Evolutionary conservation across 2,113 vertebrate genomes (phyloP).

Genomic region (Kryptolebias marmoratus): DNA sequence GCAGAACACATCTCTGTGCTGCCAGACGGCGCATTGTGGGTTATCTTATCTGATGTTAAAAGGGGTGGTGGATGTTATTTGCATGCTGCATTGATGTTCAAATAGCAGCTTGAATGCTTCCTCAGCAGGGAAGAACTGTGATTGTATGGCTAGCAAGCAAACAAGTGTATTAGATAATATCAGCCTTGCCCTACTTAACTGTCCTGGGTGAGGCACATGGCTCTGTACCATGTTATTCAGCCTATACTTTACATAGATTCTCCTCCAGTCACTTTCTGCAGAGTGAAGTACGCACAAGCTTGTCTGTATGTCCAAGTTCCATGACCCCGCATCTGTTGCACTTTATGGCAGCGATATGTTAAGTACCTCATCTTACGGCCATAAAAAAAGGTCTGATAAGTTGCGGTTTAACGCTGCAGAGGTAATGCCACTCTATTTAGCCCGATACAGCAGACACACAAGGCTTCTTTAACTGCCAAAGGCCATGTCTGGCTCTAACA

Average conservation of each 20-base stretch:
- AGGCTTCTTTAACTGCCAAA: slow-evolving; percentile 41
- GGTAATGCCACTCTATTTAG: slow-evolving; percentile 68
- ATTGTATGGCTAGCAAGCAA: slow-evolving; percentile 73
- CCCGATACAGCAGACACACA: slow-evolving; percentile 38
- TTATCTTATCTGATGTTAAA: slow-evolving; percentile 76
- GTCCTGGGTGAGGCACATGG: slow-evolving; percentile 44
- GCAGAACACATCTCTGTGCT: slow-evolving; percentile 61
- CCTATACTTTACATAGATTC: slow-evolving; percentile 45
- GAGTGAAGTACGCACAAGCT: slow-evolving; percentile 11
- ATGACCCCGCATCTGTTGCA: slow-evolving; percentile 37
- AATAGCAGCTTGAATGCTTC: slow-evolving; percentile 76
- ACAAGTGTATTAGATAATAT: slow-evolving; percentile 80
- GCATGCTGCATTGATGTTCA: slow-evolving; percentile 78
- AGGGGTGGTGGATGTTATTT: slow-evolving; percentile 77
- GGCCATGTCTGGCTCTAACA: slow-evolving; percentile 51
- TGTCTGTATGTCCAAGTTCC: slow-evolving; percentile 26
- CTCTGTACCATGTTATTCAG: slow-evolving; percentile 36
- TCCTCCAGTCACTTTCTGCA: slow-evolving; percentile 14
- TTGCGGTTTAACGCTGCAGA: slow-evolving; percentile 73
- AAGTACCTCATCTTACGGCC: slow-evolving; percentile 67
- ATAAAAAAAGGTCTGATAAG: slow-evolving; percentile 67
- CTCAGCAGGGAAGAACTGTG: slow-evolving; percentile 61
- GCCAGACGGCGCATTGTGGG: slow-evolving; percentile 53
- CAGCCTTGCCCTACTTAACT: slow-evolving; percentile 75
- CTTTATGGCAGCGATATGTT: slow-evolving; percentile 72